A percentile compares a stretch with the other conserved stretches of the same genome.
Evolutionary conservation across 2,888 invertebrate genomes (phyloP).

Genomic region (Nymphalis polychloros): DNA sequence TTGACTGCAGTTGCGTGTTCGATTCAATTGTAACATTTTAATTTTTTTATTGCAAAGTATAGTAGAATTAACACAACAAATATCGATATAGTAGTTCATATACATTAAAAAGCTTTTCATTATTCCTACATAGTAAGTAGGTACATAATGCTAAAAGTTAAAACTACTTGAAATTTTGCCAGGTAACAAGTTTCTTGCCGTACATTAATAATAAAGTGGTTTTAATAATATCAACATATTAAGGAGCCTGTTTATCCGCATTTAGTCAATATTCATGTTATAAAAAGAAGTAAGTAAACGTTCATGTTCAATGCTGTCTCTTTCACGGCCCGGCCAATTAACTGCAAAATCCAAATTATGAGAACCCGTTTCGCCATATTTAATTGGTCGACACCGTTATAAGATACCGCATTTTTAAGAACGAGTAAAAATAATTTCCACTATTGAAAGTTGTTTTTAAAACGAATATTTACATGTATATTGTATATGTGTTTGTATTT

Average conservation of each 20-base stretch:
- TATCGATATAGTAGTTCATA: no score
- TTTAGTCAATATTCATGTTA: constrained; percentile 4
- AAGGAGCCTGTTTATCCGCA: background rate
- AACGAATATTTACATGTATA: background rate
- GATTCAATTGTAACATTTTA: constrained; percentile 1
- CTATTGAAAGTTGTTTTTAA: constrained; percentile 25
- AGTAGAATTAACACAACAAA: no score
- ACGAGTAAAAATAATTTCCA: constrained; percentile 28
- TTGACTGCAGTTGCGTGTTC: constrained; percentile 7
- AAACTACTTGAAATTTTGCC: no score
- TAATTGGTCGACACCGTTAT: constrained; percentile 53
- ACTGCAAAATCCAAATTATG: constrained; percentile 51
- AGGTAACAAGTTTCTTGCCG: background rate
- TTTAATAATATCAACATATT: constrained; percentile 9
- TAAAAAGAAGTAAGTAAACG: constrained; percentile 16
- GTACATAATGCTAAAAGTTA: no score
- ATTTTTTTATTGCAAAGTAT: background rate
- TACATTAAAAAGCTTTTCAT: no score
- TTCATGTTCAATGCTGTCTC: constrained; percentile 23
- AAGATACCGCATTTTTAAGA: constrained; percentile 38
- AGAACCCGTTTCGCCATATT: constrained; percentile 43
- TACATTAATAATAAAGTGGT: constrained; percentile 5
- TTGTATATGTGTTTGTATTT: background rate
- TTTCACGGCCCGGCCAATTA: constrained; percentile 48
- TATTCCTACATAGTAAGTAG: no score